phyloP scores from a whole-genome alignment of 2,888 invertebrate genomes.

The Antitype chi region DNA sequence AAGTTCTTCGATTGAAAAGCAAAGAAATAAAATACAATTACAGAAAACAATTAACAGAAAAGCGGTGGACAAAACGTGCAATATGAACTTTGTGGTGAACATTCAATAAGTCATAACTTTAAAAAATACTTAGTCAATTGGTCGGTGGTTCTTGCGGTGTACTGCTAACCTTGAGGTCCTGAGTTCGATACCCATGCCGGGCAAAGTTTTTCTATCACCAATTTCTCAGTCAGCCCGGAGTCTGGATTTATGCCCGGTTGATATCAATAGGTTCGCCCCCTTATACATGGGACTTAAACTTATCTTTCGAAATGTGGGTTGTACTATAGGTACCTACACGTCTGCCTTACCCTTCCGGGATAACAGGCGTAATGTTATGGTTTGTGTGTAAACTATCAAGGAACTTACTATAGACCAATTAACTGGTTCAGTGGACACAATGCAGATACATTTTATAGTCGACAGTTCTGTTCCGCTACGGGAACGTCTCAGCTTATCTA shows the following conservation, averaged over 20 bases:
- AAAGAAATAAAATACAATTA: not conserved
- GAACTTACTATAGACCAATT: conserved; percentile 35
- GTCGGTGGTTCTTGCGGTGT: not conserved
- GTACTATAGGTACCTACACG: too few species aligned
- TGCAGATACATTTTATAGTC: conserved; percentile 47
- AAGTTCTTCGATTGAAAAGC: not conserved
- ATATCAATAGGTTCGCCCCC: not conserved
- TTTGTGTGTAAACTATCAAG: conserved; percentile 1
- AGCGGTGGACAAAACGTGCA: not conserved
- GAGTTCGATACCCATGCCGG: not conserved
- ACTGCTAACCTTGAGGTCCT: not conserved
- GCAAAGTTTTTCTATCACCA: not conserved
- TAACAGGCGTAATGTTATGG: not conserved
- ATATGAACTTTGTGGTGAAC: not conserved
- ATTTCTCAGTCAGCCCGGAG: not conserved
- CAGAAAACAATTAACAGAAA: not conserved
- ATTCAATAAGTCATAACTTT: not conserved
- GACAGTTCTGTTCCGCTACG: conserved; percentile 34
- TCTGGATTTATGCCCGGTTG: too few species aligned
- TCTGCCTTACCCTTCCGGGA: not conserved
- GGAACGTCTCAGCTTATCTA: conserved; percentile 24
- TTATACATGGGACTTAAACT: not conserved
- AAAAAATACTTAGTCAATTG: not conserved
- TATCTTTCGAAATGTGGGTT: not conserved
- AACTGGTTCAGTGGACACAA: conserved; percentile 51